phyloP scores from a whole-genome alignment of 1,140 invertebrate genomes.

The Drosophila miranda region DNA sequence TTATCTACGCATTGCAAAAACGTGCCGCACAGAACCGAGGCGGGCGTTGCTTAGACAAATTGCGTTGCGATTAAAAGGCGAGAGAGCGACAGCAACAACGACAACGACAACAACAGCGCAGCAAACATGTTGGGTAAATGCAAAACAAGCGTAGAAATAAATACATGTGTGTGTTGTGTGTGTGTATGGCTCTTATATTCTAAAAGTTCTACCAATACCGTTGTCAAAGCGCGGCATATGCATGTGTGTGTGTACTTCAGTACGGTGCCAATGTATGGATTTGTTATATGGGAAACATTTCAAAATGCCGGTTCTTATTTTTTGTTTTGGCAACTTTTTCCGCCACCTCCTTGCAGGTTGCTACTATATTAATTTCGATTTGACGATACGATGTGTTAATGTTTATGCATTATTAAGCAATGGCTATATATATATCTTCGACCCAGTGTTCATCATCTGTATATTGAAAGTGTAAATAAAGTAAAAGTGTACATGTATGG shows the following conservation, averaged over 20 bases:
- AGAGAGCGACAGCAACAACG: constrained; percentile 12
- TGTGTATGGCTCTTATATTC: no score
- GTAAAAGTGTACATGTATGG: no score
- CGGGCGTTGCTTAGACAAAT: constrained; percentile 78
- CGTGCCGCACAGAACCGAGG: constrained; percentile 55
- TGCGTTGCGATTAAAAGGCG: constrained; percentile 75
- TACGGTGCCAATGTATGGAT: constrained; percentile 11
- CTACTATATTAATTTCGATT: constrained; percentile 14
- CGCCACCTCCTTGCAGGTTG: constrained; percentile 21
- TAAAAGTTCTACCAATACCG: no score
- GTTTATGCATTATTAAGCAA: no score
- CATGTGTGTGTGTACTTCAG: no score
- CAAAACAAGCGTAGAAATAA: constrained; percentile 19
- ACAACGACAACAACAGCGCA: constrained; percentile 15
- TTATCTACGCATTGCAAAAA: constrained; percentile 69
- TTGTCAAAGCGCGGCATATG: no score
- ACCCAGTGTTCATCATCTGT: no score
- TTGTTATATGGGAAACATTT: constrained; percentile 30
- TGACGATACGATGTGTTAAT: no score
- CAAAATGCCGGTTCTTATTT: constrained; percentile 71
- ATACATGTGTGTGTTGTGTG: background rate
- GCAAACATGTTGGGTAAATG: constrained; percentile 78
- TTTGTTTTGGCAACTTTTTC: constrained; percentile 53
- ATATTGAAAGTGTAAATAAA: background rate
- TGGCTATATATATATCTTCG: background rate